Conservation (phyloP, 2,888 invertebrate genomes). For the Rhingia rostrata region DNA sequence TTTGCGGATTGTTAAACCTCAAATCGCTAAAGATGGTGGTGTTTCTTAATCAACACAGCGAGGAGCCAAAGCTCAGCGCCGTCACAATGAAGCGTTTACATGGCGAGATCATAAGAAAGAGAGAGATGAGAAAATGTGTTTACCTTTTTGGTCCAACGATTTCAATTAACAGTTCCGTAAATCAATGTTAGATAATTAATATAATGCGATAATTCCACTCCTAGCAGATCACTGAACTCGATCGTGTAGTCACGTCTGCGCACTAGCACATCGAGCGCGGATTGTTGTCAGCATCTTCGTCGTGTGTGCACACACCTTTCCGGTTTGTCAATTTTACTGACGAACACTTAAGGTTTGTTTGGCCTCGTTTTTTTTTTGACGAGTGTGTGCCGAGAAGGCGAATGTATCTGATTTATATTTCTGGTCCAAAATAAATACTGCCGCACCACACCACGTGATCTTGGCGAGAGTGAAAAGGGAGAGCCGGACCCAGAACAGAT, state of each 20-base stretch:
- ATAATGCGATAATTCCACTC: slow-evolving; percentile 58
- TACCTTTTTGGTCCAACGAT: slow-evolving; percentile 42
- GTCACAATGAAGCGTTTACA: background rate
- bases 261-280: background rate
- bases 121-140: slow-evolving; percentile 18
- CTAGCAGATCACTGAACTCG: slow-evolving; percentile 63
- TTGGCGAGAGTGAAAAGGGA: slow-evolving; percentile 1
- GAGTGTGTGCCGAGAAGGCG: slow-evolving; percentile 6
- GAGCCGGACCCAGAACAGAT: slow-evolving; percentile 3
- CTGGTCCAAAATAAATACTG: slow-evolving; percentile 31
- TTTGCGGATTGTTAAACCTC: slow-evolving; percentile 3
- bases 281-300: slow-evolving; percentile 22
- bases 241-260: slow-evolving; percentile 6
- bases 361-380: slow-evolving; percentile 36
- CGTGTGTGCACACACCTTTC: slow-evolving; percentile 36
- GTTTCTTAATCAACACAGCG: background rate
- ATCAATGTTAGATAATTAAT: slow-evolving; percentile 72
- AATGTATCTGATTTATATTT: slow-evolving; percentile 33
- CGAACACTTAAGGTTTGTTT: slow-evolving; percentile 25
- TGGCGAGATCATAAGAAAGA: background rate
- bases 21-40: slow-evolving; percentile 57
- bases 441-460: slow-evolving; percentile 17
- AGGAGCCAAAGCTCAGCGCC: background rate
- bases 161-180: slow-evolving; percentile 72
- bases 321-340: slow-evolving; percentile 48